These are phyloP conservation scores for Geotrupes spiniger DNA, from an alignment of 2,888 invertebrate species.

Conservation along the genomic window DNA sequence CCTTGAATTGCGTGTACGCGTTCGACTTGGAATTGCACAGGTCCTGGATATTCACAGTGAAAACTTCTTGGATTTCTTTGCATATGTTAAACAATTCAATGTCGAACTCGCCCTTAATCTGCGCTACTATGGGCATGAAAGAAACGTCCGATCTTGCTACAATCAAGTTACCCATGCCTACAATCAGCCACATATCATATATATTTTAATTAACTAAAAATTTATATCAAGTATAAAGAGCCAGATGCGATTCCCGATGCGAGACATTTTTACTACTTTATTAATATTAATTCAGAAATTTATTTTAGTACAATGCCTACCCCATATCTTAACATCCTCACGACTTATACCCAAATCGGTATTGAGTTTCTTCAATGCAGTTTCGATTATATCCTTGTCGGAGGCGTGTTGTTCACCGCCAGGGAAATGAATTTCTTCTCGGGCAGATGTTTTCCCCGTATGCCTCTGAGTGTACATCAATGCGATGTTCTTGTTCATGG, in stretches of 20 bases:
- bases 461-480: conserved; percentile 80
- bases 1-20: conserved; percentile 68
- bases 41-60: conserved; percentile 64
- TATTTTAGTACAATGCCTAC: too few relatives aligned
- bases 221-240: too few relatives aligned
- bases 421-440: conserved; percentile 77
- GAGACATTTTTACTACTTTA: too few relatives aligned
- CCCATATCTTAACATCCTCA: conserved; percentile 67
- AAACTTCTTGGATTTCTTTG: conserved; percentile 73
- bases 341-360: conserved; percentile 76
- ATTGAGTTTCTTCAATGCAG: conserved; percentile 78
- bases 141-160: conserved; percentile 54
- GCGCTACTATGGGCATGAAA: conserved; percentile 73
- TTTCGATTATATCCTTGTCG: conserved; percentile 61
- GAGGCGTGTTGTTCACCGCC: conserved; percentile 68
- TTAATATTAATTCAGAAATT: too few relatives aligned
- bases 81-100: conserved; percentile 61
- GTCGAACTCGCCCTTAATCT: conserved; percentile 54
- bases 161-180: conserved; percentile 49
- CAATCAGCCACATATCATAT: too few relatives aligned
- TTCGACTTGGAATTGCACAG: conserved; percentile 62
- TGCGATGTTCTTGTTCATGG: conserved; percentile 64
- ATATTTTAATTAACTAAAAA: too few relatives aligned
- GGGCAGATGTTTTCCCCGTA: conserved; percentile 63
- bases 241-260: too few relatives aligned